Evolutionary conservation across 2,888 invertebrate genomes (phyloP).

Genomic region (Ctena decussata): DNA sequence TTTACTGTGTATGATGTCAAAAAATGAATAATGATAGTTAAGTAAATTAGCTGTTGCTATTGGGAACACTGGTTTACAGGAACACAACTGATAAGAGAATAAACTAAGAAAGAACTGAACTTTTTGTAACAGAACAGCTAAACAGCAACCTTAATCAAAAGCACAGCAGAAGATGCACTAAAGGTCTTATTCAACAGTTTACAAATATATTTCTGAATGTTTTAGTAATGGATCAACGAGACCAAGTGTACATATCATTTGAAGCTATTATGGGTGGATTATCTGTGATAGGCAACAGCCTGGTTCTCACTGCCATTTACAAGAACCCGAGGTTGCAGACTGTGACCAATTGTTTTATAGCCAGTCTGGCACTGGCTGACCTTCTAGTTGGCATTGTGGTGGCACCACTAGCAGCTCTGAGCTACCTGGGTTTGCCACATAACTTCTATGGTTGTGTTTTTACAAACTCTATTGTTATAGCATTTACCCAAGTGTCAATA

Average conservation of each 20-base stretch:
- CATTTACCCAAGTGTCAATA: slow-evolving; percentile 85
- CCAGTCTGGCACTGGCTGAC: slow-evolving; percentile 81
- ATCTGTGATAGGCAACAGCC: slow-evolving; percentile 74
- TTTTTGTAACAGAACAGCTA: too few relatives aligned
- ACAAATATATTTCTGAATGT: too few relatives aligned
- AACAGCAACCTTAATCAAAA: too few relatives aligned
- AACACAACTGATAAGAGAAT: too few relatives aligned
- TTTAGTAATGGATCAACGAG: slow-evolving; percentile 69
- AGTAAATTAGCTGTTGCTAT: too few relatives aligned
- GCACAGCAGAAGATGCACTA: too few relatives aligned
- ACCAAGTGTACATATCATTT: slow-evolving; percentile 73
- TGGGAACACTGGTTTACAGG: too few relatives aligned
- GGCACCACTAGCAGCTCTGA: slow-evolving; percentile 77
- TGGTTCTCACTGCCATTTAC: slow-evolving; percentile 78
- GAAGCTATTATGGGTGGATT: slow-evolving; percentile 76
- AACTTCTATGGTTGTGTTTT: slow-evolving; percentile 82
- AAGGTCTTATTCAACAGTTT: too few relatives aligned
- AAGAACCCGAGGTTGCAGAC: slow-evolving; percentile 74
- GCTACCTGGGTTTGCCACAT: slow-evolving; percentile 74
- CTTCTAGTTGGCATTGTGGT: slow-evolving; percentile 81
- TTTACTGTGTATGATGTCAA: too few relatives aligned
- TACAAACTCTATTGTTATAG: slow-evolving; percentile 82
- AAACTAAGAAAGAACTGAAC: too few relatives aligned
- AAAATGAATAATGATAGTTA: too few relatives aligned
- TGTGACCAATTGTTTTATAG: slow-evolving; percentile 82